Evolutionary conservation across 2,888 invertebrate species (phyloP), one percentile per base, ranked within the genome.

Genomic region (Lepidocyrtoides sp.): DNA sequence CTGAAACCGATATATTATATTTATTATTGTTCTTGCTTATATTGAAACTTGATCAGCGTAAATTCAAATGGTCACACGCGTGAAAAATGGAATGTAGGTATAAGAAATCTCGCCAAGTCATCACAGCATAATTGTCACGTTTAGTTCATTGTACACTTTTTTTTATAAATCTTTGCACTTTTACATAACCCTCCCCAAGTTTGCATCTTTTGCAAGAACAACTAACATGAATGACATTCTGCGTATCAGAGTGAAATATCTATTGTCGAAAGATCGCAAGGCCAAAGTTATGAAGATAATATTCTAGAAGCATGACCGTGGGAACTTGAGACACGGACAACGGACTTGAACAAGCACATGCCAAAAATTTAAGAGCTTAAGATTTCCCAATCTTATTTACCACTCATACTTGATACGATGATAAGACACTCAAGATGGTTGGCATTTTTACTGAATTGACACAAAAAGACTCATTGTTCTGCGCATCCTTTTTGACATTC

Each of bases 321-420:
- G 89, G 89, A 89, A 89, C 20, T 23, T 83, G 82, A 82, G 44
- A 89, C 12, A 69, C 60, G 82, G 82, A 82, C 89, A 57, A 57
- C 86, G 60, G 60, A 54, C 54, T 32, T 48, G 57, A 77, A 17
- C 4, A 44, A 26, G 12, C 41, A 60, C 51, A 69, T 29, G 66
- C 36, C 44, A 86, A 69, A 86, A 72, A 84, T 57, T 72, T 72
- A 48, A 32, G 72, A 20, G 20, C n/a, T 51, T 36, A 17, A 41
- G 57, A 57, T 86, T 85, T 36, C 72, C 26, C 72, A 85, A 85
- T 29, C 1, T 17, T 81, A 1, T 7, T 29, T 29, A 20, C n/a
- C 51, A 32, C 12, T 26, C 51, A 44, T 32, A 12, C 26, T 12
- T 23, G 5, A 4, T 14, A 48, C 41, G 51, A 36, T 36, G 17